These are phyloP conservation scores for Nesidiocoris tenuis DNA, from an alignment of 2,888 invertebrate genomes.

Conservation along the genomic window DNA sequence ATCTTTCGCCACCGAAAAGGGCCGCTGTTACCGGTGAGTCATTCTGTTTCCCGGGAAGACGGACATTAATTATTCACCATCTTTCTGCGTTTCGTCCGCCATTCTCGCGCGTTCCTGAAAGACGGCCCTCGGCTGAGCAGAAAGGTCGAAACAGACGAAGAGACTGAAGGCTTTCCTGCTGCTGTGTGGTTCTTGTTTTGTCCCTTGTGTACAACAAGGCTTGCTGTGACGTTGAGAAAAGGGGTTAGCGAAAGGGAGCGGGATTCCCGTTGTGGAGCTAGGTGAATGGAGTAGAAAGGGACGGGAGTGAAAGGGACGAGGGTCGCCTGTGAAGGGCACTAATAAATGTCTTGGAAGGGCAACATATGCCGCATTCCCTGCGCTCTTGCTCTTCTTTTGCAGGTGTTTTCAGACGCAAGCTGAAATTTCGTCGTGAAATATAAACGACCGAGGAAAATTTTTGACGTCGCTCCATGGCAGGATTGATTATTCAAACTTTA, in stretches of 20 bases:
- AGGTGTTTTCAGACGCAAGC: neutral
- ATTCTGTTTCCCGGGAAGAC: too few relatives aligned
- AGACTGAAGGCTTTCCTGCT: neutral
- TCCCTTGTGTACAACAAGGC: neutral
- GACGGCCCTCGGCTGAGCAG: too few relatives aligned
- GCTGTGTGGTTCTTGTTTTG: neutral
- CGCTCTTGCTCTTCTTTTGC: too few relatives aligned
- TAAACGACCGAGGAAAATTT: too few relatives aligned
- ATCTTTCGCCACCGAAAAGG: too few relatives aligned
- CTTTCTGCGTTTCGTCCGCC: too few relatives aligned
- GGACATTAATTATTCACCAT: too few relatives aligned
- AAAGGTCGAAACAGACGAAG: neutral
- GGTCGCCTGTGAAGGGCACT: slow-evolving; percentile 20
- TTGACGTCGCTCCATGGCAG: too few relatives aligned
- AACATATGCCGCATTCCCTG: neutral
- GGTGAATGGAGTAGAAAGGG: neutral
- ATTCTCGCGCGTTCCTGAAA: too few relatives aligned
- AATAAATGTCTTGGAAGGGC: slow-evolving; percentile 27
- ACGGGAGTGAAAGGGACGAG: slow-evolving; percentile 5
- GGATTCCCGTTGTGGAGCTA: neutral
- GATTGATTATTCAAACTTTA: too few relatives aligned
- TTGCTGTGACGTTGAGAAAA: neutral
- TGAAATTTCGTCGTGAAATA: neutral
- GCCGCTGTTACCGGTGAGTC: too few relatives aligned
- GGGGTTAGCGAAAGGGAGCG: neutral